These are phyloP conservation scores for Clarias platycephalus DNA, from an alignment of 2,797 vertebrate genomes.

Conservation along the genomic window DNA sequence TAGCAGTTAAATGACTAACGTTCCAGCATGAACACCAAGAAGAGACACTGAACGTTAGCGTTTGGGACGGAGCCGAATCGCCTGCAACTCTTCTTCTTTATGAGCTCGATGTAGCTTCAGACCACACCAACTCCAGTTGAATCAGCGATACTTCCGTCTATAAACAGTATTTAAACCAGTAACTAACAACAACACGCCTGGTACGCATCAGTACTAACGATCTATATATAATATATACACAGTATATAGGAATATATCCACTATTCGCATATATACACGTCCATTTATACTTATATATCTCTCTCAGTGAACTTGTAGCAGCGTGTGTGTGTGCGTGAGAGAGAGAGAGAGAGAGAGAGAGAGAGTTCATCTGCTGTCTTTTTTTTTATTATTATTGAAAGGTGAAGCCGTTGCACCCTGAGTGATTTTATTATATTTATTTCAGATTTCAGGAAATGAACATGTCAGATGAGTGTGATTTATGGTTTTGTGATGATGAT, in stretches of 20 bases:
- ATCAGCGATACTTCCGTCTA: constrained; percentile 60
- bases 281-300: constrained; percentile 57
- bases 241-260: constrained; percentile 57
- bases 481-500: constrained; percentile 35
- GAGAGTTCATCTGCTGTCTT: neutral
- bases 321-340: neutral
- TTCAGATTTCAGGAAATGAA: neutral
- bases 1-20: neutral
- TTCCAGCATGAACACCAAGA: neutral
- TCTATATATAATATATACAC: constrained; percentile 51
- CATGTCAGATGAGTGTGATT: neutral
- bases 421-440: neutral
- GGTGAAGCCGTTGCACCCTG: neutral
- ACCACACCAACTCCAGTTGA: constrained; percentile 32
- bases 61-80: constrained; percentile 32
- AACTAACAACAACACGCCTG: constrained; percentile 64
- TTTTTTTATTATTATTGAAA: neutral
- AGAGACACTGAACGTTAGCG: neutral
- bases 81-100: constrained; percentile 34
- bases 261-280: constrained; percentile 66
- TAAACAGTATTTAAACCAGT: constrained; percentile 61
- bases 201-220: constrained; percentile 62
- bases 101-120: constrained; percentile 33
- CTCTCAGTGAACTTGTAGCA: constrained; percentile 10
- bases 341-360: neutral